A percentile compares a stretch with the other conserved stretches of the same genome.
phyloP scores from a whole-genome alignment of 1,140 invertebrate genomes.

The Cryptotermes secundus region DNA sequence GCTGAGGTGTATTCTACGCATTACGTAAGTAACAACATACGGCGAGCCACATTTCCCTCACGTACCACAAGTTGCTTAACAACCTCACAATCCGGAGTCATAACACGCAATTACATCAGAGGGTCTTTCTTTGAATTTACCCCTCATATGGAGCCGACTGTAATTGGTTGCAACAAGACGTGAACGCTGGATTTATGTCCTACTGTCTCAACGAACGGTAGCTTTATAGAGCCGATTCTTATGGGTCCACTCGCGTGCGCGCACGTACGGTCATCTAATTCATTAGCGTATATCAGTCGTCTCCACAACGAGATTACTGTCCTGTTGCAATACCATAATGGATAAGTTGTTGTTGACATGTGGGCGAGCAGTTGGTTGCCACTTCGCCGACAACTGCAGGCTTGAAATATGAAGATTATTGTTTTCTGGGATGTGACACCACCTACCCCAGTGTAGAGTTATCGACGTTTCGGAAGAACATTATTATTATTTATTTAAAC shows the following conservation, averaged over 20 bases:
- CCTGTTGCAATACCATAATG: neutral
- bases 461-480: too few relatives aligned
- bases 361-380: neutral
- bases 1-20: too few relatives aligned
- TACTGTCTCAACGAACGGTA: neutral
- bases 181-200: neutral
- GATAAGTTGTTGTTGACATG: neutral
- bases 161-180: neutral
- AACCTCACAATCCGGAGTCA: too few relatives aligned
- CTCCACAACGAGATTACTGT: neutral
- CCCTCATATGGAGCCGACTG: neutral
- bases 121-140: neutral
- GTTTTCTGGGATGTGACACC: too few relatives aligned
- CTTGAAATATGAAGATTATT: too few relatives aligned
- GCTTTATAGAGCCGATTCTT: neutral
- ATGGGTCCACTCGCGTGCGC: neutral
- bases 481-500: too few relatives aligned
- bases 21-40: too few relatives aligned
- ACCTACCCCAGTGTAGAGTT: too few relatives aligned
- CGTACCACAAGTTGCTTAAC: too few relatives aligned
- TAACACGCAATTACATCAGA: too few relatives aligned
- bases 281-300: slow-evolving; percentile 10
- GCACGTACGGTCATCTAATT: neutral
- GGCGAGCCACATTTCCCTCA: too few relatives aligned
- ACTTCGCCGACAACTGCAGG: too few relatives aligned